Base-by-base conservation (phyloP, 2,888 invertebrate genomes). In the Elegia similella region DNA sequence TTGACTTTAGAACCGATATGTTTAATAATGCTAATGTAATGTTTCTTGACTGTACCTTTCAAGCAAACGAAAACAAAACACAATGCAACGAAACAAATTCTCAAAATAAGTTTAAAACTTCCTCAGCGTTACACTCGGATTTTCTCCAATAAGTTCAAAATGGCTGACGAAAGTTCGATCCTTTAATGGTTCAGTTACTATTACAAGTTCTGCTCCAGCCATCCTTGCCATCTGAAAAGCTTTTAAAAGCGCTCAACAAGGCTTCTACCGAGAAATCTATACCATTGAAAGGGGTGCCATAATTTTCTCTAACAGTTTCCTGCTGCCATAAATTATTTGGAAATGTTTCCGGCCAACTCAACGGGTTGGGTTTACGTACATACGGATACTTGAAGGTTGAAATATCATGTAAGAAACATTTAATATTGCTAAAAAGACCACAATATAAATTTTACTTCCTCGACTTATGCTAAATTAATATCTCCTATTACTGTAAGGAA, bases 271-370 rank as follows among this genome's bases (percentile, higher is more conserved):
- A 64, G 70, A 70, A 73, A 75, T 69, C 73, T 69, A 76, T 74
- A 75, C 65, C 69, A 72, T 76, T 62, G 62, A 65, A 65, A 63
- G 58, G 65, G 67, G 70, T 62, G 70, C 73, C 70, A 77, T 82
- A 76, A 80, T 76, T 83, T 79, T 73, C 70, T 65, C 65, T 72
- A 75, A 78, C 74, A 72, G 77, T 78, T 81, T 82, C 78, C 76
- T 68, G 60, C 62, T 70, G 67, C 72, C 75, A 72, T 75, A 76
- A 72, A 76, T 76, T 75, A 69, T 73, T 69, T 67, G 67, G 66
- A 60, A 70, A 70, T 56, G 56, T 50, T 56, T 56, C 56, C 56
- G 47, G 34, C 32, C 34, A 13, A 29, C 13, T 48, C 42, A 56
- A 56, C 42, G 56, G 47, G 48, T 56, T 56, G 48, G 38, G 47